Evolutionary conservation across 2,888 invertebrate genomes (phyloP), one percentile per base, ranked within the genome.

Genomic region (Cyrtodaria siliqua): DNA sequence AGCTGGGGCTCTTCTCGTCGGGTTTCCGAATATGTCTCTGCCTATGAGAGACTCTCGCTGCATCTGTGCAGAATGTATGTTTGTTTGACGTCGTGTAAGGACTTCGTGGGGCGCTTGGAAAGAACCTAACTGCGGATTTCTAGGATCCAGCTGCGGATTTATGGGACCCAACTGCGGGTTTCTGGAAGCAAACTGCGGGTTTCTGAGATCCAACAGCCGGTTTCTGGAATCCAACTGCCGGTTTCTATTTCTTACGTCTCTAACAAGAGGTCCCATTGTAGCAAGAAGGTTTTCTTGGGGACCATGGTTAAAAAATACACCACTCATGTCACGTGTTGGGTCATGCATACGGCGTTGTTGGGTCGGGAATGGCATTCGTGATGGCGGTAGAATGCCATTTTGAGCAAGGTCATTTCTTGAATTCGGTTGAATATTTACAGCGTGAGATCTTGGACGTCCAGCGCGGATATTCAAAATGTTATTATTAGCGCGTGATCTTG

Each of bases 211-310:
- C 4, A 9, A 20, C 6, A 3, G n/a, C 44, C 6, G 3, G 16
- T 16, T 44, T 20, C 44, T 6, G 4, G 9, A 4, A 20, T 44
- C n/a, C 44, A 16, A 9, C 20, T 50, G 44, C 14, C 23, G 24
- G 8, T 40, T 40, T 26, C 44, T 49, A 12, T 33, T 33, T n/a
- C 27, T 29, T 9, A 64, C 55, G 27, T 55, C 64, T 33, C 47
- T 64, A 6, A 64, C 20, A 14, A 64, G 1, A 12, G 64, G 64
- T 26, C 55, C 52, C n/a, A 64, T 18, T 3, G 55, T 27, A 24
- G 55, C 64, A 8, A 64, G 24, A 6, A 64, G 40, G 6, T 53
- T 23, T 16, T 42, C n/a, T 18, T 55, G 55, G 2, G 14, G 26
- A 9, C 55, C 64, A 2, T 20, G 38, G 2, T 38, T 33, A 8